Percentiles rank a stretch among this genome's conserved stretches.
phyloP scores from a whole-genome alignment of 2,113 vertebrate genomes.

The Pelvicachromis taeniatus region DNA sequence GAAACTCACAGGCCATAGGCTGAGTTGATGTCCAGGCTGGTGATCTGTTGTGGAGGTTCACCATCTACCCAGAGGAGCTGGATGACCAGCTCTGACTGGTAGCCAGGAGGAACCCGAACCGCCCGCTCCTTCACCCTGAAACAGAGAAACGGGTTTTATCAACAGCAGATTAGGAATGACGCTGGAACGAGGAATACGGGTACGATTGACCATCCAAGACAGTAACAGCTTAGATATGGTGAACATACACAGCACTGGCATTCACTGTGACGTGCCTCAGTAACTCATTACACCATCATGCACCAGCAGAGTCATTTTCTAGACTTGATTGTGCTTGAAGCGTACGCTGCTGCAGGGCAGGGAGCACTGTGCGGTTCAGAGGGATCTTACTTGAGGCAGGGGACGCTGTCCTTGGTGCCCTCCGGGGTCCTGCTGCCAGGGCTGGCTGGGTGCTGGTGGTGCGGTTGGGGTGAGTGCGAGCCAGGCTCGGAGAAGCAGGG shows the following conservation, averaged over 20 bases:
- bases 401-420: conserved; percentile 83
- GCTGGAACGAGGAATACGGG: neutral
- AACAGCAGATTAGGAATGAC: neutral
- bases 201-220: neutral
- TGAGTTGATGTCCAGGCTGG: conserved; percentile 90
- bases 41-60: conserved; percentile 93
- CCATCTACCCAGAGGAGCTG: conserved; percentile 92
- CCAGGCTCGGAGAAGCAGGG: conserved; percentile 82
- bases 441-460: conserved; percentile 73
- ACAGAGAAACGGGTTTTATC: neutral
- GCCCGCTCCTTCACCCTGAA: conserved; percentile 84
- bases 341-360: neutral
- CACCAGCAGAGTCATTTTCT: neutral
- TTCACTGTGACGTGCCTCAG: neutral
- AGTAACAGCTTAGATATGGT: neutral
- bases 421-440: conserved; percentile 82
- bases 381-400: conserved; percentile 85
- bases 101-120: conserved; percentile 89
- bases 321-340: neutral
- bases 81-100: conserved; percentile 92
- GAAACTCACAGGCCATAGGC: conserved; percentile 96
- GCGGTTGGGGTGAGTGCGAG: conserved; percentile 81
- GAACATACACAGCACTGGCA: neutral
- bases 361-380: neutral
- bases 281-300: neutral